A percentile compares a stretch with the other conserved stretches of the same genome.
These are phyloP conservation scores for Cryptocephalus moraei DNA, from an alignment of 2,888 invertebrate genomes.

Conservation along the genomic window DNA sequence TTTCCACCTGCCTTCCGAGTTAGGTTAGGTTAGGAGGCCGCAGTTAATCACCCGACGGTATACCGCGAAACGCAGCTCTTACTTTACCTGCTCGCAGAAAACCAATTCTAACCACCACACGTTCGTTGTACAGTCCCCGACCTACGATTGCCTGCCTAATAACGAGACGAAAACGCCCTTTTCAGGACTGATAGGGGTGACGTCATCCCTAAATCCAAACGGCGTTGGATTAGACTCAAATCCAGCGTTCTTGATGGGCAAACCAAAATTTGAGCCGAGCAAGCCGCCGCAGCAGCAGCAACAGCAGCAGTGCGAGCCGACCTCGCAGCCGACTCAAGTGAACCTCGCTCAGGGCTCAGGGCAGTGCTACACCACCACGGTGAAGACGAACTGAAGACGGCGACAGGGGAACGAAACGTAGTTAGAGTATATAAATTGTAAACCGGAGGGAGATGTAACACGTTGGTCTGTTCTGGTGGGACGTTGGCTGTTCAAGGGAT, in stretches of 20 bases:
- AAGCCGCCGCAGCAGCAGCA: neutral
- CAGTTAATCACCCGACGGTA: too few species aligned
- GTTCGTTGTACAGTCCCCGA: neutral
- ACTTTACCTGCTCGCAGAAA: neutral
- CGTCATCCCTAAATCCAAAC: constrained; percentile 56
- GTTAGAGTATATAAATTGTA: too few species aligned
- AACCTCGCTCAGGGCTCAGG: constrained; percentile 30
- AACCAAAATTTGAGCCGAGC: constrained; percentile 44
- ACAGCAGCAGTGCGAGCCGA: constrained; percentile 4
- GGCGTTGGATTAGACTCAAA: constrained; percentile 53
- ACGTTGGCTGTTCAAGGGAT: too few species aligned
- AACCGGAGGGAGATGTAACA: too few species aligned
- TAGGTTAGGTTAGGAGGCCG: too few species aligned
- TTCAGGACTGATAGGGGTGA: constrained; percentile 40
- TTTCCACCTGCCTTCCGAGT: too few species aligned
- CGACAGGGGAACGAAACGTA: neutral
- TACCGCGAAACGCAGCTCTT: too few species aligned
- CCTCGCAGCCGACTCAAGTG: constrained; percentile 29
- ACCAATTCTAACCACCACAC: neutral
- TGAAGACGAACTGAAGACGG: constrained; percentile 12
- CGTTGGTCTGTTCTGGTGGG: too few species aligned
- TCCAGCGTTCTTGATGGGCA: constrained; percentile 45
- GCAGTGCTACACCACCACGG: constrained; percentile 28
- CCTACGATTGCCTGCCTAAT: too few species aligned
- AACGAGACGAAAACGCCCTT: neutral